Evolutionary conservation across 2,797 vertebrate species (phyloP), one percentile per base, ranked within the genome.

Genomic region (Cryptoblepharus egeriae): DNA sequence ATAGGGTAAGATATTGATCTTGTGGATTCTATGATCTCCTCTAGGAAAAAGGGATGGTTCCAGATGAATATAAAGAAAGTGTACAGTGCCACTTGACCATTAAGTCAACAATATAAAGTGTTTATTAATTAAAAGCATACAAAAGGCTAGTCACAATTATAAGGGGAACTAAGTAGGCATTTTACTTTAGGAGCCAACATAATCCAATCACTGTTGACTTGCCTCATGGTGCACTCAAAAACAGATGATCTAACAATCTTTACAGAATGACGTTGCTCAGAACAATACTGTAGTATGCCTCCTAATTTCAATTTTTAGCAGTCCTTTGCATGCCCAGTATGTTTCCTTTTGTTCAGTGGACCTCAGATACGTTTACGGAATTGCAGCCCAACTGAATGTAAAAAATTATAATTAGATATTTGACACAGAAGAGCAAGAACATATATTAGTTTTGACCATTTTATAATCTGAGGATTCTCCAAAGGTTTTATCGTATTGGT

Each of bases 91-190:
- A 75, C 22, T 16, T 32, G 10, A 37, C 35, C 26, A 30, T 18
- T 10, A 22, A 16, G 26, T 57, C 32, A 85, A 37, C 32, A 77
- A 80, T 65, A 57, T 30, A 79, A n/a, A 83, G 61, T 32, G 77
- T 85, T 75, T 77, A 83, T 77, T 79, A 35, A 9, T 88, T 84
- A 52, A 91, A 90, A 74, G 77, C 81, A 91, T 75, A 83, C 73
- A 42, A 61, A 85, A 67, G 0, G 49, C 78, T 52, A 39, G 20
- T 24, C 16, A 1, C 1, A 70, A 61, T 74, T 39, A 70, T 32
- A 37, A 83, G 67, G 6, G 71, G 22, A 28, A 58, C n/a, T 70
- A 76, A 79, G 28, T 24, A 68, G 35, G 71, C 30, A 49, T 77
- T 57, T 24, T 67, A 77, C 35, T 58, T 80, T 67, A 80, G 77